A percentile compares a stretch with the other conserved stretches of the same genome.
phyloP scores from a whole-genome alignment of 2,113 vertebrate species.

The Orientallactaga bullata region DNA sequence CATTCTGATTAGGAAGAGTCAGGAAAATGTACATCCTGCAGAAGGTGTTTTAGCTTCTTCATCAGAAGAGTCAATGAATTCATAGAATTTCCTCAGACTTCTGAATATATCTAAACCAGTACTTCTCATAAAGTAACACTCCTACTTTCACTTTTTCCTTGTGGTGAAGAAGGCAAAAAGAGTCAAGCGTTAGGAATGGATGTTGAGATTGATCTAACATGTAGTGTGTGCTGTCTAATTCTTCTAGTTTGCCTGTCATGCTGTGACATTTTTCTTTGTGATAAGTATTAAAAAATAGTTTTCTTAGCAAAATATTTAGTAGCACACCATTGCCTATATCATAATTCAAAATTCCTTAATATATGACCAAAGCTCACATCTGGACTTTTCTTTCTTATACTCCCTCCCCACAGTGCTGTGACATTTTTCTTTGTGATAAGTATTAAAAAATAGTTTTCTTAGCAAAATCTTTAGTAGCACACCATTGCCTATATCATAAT shows the following conservation, averaged over 20 bases:
- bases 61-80: conserved; percentile 38
- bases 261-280: neutral
- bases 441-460: neutral
- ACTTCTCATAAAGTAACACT: neutral
- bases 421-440: neutral
- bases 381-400: neutral
- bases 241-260: neutral
- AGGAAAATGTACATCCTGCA: neutral
- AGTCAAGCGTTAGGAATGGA: neutral
- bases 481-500: conserved; percentile 5
- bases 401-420: neutral
- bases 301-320: conserved; percentile 36
- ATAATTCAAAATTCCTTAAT: conserved; percentile 6
- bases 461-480: conserved; percentile 24
- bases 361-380: neutral
- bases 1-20: neutral
- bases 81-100: neutral
- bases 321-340: neutral
- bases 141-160: neutral
- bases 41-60: neutral
- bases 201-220: conserved; percentile 50
- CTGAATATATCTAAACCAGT: neutral
- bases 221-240: neutral
- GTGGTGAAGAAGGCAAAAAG: conserved; percentile 14
- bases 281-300: neutral